Percentiles rank a stretch among this genome's conserved stretches.
Evolutionary conservation across 2,113 vertebrate species (phyloP).

Genomic region (Empidonax traillii): DNA sequence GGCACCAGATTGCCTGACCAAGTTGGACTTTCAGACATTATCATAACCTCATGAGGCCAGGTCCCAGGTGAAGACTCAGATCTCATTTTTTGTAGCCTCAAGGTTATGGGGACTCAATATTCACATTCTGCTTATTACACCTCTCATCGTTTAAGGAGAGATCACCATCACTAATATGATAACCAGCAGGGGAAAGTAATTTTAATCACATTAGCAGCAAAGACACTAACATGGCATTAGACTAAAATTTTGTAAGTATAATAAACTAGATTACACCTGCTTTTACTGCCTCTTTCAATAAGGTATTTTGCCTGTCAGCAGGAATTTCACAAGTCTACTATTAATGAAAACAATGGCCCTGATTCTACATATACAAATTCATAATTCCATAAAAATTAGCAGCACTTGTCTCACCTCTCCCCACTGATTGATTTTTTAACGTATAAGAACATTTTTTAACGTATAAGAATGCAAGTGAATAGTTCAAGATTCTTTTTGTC

Average conservation of each 20-base stretch:
- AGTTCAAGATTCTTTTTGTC: background rate
- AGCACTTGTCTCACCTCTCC: background rate
- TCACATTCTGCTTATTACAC: background rate
- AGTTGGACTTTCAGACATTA: background rate
- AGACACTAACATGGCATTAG: background rate
- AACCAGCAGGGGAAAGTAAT: background rate
- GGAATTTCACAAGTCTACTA: background rate
- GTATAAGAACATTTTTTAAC: background rate
- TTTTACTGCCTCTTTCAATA: background rate
- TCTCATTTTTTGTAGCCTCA: background rate
- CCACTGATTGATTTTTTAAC: background rate
- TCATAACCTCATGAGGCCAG: background rate
- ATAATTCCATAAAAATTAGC: background rate
- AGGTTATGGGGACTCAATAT: background rate
- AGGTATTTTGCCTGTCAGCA: background rate
- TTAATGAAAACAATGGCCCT: background rate
- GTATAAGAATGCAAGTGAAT: background rate
- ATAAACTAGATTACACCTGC: background rate
- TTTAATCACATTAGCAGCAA: background rate
- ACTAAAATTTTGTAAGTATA: background rate
- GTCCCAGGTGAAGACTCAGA: background rate
- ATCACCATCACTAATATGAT: background rate
- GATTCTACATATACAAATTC: background rate
- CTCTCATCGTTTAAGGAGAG: background rate
- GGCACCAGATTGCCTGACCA: background rate